Conservation (phyloP, 2,797 vertebrate genomes). For the Rhadinocentrus ornatus region DNA sequence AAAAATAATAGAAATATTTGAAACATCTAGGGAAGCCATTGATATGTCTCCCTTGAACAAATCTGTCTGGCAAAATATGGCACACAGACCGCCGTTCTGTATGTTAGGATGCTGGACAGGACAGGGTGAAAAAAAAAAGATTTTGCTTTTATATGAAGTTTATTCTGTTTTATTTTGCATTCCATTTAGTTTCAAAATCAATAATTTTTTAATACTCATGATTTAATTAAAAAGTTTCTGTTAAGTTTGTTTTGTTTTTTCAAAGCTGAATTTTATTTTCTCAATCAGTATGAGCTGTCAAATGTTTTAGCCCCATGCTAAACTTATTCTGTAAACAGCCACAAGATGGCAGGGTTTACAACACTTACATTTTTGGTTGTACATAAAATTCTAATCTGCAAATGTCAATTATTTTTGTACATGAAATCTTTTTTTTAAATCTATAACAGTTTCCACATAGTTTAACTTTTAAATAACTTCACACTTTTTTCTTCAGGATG, state of each 20-base stretch:
- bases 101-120: too few relatives aligned
- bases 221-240: too few relatives aligned
- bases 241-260: background rate
- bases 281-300: background rate
- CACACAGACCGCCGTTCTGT: too few relatives aligned
- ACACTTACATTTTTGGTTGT: background rate
- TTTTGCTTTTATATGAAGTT: too few relatives aligned
- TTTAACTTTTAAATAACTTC: background rate
- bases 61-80: too few relatives aligned
- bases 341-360: conserved; percentile 78
- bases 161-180: background rate
- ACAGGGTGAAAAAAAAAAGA: too few relatives aligned
- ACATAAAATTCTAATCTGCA: background rate
- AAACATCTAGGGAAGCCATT: too few relatives aligned
- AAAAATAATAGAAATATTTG: too few relatives aligned
- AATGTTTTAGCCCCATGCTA: background rate
- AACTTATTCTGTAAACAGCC: conserved; percentile 52
- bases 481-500: conserved; percentile 82
- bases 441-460: background rate
- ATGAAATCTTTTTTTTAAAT: conserved; percentile 1
- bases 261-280: background rate
- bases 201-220: too few relatives aligned
- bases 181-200: too few relatives aligned
- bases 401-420: background rate
- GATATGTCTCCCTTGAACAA: too few relatives aligned